These are phyloP conservation scores for Siniperca scherzeri DNA, from an alignment of 2,797 vertebrate species.

Conservation along the genomic window DNA sequence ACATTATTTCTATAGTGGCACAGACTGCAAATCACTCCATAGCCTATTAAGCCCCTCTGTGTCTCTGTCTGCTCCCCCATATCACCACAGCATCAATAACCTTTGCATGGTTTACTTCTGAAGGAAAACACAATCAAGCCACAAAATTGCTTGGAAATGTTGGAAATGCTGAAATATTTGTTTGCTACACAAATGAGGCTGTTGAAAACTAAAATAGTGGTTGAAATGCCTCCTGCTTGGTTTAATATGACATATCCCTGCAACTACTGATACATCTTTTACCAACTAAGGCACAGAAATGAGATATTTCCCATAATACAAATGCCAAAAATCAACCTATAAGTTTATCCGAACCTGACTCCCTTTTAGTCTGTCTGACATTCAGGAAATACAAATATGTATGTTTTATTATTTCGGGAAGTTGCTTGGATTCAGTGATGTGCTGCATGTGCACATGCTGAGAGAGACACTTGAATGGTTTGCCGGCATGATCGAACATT, in stretches of 20 bases:
- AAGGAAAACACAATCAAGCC: constrained; percentile 51
- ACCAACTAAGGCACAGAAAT: constrained; percentile 14
- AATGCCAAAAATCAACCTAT: neutral
- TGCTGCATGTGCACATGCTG: constrained; percentile 63
- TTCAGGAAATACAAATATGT: constrained; percentile 9
- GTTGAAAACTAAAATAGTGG: constrained; percentile 20
- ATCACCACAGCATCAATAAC: constrained; percentile 69
- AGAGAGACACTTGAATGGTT: constrained; percentile 56
- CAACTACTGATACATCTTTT: neutral
- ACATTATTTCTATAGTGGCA: constrained; percentile 62
- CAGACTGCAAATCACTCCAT: constrained; percentile 67
- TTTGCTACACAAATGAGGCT: constrained; percentile 27
- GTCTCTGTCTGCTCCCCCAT: constrained; percentile 39
- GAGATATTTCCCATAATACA: neutral
- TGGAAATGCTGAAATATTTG: constrained; percentile 40
- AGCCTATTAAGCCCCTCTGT: constrained; percentile 59
- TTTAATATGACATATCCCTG: constrained; percentile 33
- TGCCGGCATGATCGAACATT: constrained; percentile 51
- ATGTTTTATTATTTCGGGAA: constrained; percentile 35
- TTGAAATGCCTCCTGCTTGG: constrained; percentile 25
- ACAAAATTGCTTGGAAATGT: constrained; percentile 40
- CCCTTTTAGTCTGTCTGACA: constrained; percentile 4
- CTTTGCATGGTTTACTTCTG: constrained; percentile 59
- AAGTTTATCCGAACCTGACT: neutral
- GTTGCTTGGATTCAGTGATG: constrained; percentile 46